Conservation (phyloP, 2,797 vertebrate genomes). For the Spinus pinus region DNA sequence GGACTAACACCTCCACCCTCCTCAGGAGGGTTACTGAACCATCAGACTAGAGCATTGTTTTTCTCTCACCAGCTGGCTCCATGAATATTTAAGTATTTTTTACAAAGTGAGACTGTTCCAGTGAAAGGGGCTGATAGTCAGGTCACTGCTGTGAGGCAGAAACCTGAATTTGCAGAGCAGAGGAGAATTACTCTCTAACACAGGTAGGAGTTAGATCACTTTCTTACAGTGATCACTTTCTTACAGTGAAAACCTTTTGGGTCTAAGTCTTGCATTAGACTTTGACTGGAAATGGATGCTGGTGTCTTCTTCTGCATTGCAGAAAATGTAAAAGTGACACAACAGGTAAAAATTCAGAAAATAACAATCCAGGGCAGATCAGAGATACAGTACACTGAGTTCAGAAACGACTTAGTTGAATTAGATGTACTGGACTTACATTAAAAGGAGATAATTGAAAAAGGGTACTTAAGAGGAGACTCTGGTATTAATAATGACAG, state of each 20-base stretch:
- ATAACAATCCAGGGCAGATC: neutral
- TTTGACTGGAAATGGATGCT: neutral
- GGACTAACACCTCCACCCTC: slow-evolving; percentile 32
- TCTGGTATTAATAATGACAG: neutral
- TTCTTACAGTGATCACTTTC: neutral
- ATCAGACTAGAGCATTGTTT: slow-evolving; percentile 50
- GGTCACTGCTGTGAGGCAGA: neutral
- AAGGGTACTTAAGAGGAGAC: neutral
- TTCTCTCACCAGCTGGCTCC: slow-evolving; percentile 29
- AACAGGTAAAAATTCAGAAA: neutral
- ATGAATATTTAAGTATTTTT: slow-evolving; percentile 38
- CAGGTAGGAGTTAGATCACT: neutral
- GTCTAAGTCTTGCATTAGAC: neutral
- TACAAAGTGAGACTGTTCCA: slow-evolving; percentile 50
- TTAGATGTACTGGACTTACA: neutral
- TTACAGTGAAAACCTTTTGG: neutral
- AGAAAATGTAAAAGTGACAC: neutral
- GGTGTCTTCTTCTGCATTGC: neutral
- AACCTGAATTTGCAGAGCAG: neutral
- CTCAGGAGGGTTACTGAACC: slow-evolving; percentile 11
- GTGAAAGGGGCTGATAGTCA: neutral
- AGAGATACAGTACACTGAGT: neutral
- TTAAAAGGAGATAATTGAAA: neutral
- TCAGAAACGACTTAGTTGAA: neutral
- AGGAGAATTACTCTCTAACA: neutral